phyloP scores from a whole-genome alignment of 1,140 invertebrate genomes.

The Olivierus martensii region DNA sequence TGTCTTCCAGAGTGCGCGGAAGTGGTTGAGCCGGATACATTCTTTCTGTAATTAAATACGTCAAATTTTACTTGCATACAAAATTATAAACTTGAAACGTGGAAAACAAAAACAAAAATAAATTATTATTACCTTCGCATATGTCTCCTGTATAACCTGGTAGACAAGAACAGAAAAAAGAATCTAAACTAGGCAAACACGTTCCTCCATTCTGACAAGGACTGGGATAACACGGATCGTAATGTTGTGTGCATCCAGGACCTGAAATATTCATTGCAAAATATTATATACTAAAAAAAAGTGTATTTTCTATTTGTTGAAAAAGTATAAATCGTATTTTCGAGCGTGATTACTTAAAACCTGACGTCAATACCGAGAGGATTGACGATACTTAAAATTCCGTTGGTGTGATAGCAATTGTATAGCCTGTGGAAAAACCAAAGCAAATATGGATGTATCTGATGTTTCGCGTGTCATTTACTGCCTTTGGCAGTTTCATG shows the following conservation, averaged over 20 bases:
- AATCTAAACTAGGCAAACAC: conserved; percentile 55
- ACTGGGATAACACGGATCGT: conserved; percentile 52
- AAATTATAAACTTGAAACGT: not conserved
- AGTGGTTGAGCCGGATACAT: conserved; percentile 9
- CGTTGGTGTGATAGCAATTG: too few relatives aligned
- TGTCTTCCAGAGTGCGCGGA: conserved; percentile 13
- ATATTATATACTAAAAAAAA: not conserved
- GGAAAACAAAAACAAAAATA: too few relatives aligned
- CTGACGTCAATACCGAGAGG: too few relatives aligned
- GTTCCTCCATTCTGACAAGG: conserved; percentile 59
- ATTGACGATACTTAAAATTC: too few relatives aligned
- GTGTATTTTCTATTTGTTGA: not conserved
- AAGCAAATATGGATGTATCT: too few relatives aligned
- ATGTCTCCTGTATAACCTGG: conserved; percentile 55
- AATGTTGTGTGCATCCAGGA: conserved; percentile 39
- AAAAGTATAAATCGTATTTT: not conserved
- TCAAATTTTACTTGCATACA: not conserved
- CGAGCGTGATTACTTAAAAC: not conserved
- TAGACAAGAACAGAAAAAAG: conserved; percentile 54
- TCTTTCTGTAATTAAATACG: not conserved
- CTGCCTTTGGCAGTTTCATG: too few relatives aligned
- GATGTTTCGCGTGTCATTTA: too few relatives aligned
- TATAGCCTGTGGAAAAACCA: too few relatives aligned
- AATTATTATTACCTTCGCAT: conserved; percentile 58
- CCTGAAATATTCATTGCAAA: conserved; percentile 1